Evolutionary conservation across 2,797 vertebrate species (phyloP).

Genomic region (Heteromormyrus szaboi): DNA sequence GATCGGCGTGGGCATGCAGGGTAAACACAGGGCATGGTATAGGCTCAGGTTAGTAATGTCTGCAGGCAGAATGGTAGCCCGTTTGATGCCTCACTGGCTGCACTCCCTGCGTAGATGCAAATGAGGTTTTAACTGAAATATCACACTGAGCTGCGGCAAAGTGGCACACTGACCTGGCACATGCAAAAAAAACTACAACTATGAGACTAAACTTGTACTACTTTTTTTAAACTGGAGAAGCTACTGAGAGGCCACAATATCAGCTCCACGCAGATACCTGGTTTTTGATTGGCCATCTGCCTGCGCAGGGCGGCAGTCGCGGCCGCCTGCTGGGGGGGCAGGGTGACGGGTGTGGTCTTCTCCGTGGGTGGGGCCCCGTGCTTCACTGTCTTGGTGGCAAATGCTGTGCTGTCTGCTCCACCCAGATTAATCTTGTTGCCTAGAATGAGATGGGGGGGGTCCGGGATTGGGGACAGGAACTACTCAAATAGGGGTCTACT

Average conservation of each 20-base stretch:
- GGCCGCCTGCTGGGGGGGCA: constrained; percentile 84
- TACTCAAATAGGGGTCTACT: not conserved
- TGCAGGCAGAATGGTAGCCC: not conserved
- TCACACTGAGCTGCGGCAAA: not conserved
- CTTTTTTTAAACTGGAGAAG: not conserved
- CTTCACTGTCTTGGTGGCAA: constrained; percentile 90
- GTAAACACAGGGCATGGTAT: not conserved
- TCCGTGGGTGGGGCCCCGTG: constrained; percentile 74
- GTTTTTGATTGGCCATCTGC: constrained; percentile 79
- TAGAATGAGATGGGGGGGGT: constrained; percentile 22
- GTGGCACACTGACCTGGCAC: not conserved
- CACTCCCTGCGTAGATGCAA: not conserved
- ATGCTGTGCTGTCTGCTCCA: constrained; percentile 82
- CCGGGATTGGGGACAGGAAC: not conserved
- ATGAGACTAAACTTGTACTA: not conserved
- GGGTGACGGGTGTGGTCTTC: constrained; percentile 55
- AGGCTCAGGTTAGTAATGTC: not conserved
- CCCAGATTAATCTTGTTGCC: constrained; percentile 70
- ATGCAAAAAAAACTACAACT: not conserved
- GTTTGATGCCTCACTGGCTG: not conserved
- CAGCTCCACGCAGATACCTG: constrained; percentile 58
- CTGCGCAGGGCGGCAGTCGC: constrained; percentile 80
- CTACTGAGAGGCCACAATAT: not conserved
- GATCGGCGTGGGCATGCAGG: not conserved
- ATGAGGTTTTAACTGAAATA: not conserved